phyloP scores from a whole-genome alignment of 2,113 vertebrate species.

The Pseudorasbora parva region DNA sequence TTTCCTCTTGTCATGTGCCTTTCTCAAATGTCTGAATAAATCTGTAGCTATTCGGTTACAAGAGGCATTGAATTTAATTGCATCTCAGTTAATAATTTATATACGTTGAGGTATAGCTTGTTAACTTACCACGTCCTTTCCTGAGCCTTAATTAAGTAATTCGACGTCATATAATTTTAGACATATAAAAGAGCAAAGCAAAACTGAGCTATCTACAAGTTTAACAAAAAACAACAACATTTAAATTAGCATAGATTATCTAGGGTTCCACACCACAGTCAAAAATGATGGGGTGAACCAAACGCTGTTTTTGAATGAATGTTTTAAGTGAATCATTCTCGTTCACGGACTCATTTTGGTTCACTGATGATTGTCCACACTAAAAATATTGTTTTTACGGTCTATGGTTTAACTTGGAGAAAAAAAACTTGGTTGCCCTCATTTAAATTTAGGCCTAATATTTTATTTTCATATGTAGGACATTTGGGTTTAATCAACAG shows the following conservation, averaged over 20 bases:
- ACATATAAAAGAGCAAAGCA: no score
- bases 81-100: constrained; percentile 73
- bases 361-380: not conserved
- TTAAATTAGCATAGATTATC: no score
- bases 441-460: no score
- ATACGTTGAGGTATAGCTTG: constrained; percentile 67
- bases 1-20: constrained; percentile 29
- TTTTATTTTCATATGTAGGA: no score
- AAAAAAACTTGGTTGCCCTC: no score
- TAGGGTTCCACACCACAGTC: not conserved
- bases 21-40: constrained; percentile 71
- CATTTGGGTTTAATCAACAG: no score
- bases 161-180: not conserved
- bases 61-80: constrained; percentile 74
- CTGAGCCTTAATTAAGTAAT: constrained; percentile 77
- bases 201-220: not conserved
- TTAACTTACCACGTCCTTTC: constrained; percentile 70
- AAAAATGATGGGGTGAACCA: not conserved
- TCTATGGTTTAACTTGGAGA: no score
- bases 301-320: not conserved
- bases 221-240: no score
- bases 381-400: no score
- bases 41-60: constrained; percentile 68
- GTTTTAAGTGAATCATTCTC: not conserved
- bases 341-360: not conserved